Percentiles rank a stretch among this genome's conserved stretches.
Conservation (phyloP, 2,888 invertebrate species). For the Philonicus albiceps region DNA sequence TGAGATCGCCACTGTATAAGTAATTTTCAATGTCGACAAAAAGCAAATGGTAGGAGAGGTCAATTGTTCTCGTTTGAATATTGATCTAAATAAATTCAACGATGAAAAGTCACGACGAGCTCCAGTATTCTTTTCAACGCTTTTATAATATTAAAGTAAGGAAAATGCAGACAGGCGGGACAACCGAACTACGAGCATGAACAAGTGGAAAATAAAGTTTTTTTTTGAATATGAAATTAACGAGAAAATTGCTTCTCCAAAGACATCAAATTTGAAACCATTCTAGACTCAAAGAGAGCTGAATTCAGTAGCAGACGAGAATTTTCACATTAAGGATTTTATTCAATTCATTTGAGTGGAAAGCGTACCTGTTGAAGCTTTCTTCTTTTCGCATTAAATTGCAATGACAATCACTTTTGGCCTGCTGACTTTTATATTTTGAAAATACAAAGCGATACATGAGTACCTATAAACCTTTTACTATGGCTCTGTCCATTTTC, state of each 20-base stretch:
- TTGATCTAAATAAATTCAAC: neutral
- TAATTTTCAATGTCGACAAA: neutral
- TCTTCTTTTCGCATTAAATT: neutral
- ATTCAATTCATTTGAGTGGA: neutral
- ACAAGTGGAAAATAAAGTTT: neutral
- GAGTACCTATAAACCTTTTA: neutral
- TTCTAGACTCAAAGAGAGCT: neutral
- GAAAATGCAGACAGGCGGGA: neutral
- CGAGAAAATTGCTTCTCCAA: neutral
- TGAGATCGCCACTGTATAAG: neutral
- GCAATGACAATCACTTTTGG: neutral
- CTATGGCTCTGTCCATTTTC: no score
- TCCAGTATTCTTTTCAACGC: neutral
- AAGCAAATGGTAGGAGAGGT: neutral
- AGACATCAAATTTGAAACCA: neutral
- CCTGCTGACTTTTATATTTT: neutral
- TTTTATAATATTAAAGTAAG: neutral
- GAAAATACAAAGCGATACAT: neutral
- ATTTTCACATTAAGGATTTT: neutral
- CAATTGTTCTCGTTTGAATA: neutral
- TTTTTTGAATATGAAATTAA: neutral
- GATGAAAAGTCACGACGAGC: neutral
- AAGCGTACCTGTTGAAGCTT: neutral
- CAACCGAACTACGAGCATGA: neutral
- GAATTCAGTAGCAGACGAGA: neutral